Percentiles rank a stretch among this genome's conserved stretches.
Conservation (phyloP, 1,140 invertebrate genomes). For the Idris sp. region DNA sequence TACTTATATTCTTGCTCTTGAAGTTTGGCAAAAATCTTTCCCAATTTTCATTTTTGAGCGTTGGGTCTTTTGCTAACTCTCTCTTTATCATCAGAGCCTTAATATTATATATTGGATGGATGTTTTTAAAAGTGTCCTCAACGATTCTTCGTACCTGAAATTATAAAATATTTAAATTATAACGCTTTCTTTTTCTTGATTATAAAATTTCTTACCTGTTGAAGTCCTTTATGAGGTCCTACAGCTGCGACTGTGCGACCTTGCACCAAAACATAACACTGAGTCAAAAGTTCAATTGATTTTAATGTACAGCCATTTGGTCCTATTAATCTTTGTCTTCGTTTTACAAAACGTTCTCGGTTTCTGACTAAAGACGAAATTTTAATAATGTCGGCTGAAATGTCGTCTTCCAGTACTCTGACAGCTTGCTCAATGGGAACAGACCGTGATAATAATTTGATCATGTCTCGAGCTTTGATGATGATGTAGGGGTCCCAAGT, state of each 20-base stretch:
- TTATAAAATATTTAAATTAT: too few relatives aligned
- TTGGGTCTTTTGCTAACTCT: slow-evolving; percentile 95
- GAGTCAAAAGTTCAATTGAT: slow-evolving; percentile 98
- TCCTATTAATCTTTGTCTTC: slow-evolving; percentile 96
- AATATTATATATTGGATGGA: slow-evolving; percentile 99
- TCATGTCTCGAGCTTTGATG: slow-evolving; percentile 96
- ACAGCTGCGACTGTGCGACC: slow-evolving; percentile 98
- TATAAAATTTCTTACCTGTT: slow-evolving; percentile 83
- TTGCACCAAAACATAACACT: slow-evolving; percentile 98
- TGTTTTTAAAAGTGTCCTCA: slow-evolving; percentile 98
- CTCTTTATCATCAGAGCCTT: slow-evolving; percentile 99
- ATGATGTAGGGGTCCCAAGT: slow-evolving; percentile 99
- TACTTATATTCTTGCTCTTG: slow-evolving; percentile 93
- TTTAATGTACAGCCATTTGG: slow-evolving; percentile 98
- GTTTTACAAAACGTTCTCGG: slow-evolving; percentile 96
- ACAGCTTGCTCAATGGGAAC: slow-evolving; percentile 98
- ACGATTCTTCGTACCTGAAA: slow-evolving; percentile 89
- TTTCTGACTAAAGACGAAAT: slow-evolving; percentile 94
- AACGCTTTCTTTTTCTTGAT: too few relatives aligned
- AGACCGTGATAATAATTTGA: slow-evolving; percentile 95
- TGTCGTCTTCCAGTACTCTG: slow-evolving; percentile 91
- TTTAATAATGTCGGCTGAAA: slow-evolving; percentile 97
- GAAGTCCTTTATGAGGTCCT: slow-evolving; percentile 96
- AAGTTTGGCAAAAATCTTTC: slow-evolving; percentile 98
- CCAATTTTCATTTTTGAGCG: slow-evolving; percentile 97